A percentile compares a stretch with the other conserved stretches of the same genome.
phyloP scores from a whole-genome alignment of 1,140 invertebrate genomes.

The Campodea augens region DNA sequence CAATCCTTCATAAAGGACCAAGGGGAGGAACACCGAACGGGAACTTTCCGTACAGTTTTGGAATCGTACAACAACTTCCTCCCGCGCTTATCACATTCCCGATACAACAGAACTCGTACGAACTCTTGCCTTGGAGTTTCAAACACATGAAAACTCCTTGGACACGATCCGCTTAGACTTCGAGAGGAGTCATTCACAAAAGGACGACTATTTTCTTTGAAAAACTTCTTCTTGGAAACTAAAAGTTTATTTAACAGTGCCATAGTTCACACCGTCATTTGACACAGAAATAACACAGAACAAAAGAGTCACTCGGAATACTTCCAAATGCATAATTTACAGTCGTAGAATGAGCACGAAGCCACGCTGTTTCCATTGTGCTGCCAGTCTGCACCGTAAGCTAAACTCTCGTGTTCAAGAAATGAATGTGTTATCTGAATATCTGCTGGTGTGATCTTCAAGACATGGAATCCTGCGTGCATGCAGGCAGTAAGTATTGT shows the following conservation, averaged over 20 bases:
- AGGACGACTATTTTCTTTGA: conserved; percentile 14
- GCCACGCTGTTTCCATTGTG: no score
- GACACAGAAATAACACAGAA: no score
- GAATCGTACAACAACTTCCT: conserved; percentile 70
- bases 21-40: conserved; percentile 17
- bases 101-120: conserved; percentile 58
- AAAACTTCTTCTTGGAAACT: conserved; percentile 19
- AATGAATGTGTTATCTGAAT: no score
- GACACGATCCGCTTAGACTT: conserved; percentile 10
- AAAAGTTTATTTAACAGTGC: conserved; percentile 29
- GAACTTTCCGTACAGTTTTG: conserved; percentile 38
- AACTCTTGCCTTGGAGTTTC: conserved; percentile 26
- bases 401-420: no score
- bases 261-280: no score
- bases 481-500: no score
- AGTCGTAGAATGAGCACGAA: no score
- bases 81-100: conserved; percentile 61
- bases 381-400: no score
- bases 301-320: no score
- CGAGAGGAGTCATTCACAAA: conserved; percentile 12
- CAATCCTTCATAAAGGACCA: conserved; percentile 16
- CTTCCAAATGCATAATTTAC: no score
- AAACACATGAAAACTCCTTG: conserved; percentile 6
- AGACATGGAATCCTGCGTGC: no score
- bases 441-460: no score